Base-by-base conservation (phyloP, 2,113 vertebrate genomes). In the Microcebus lehilahytsara region DNA sequence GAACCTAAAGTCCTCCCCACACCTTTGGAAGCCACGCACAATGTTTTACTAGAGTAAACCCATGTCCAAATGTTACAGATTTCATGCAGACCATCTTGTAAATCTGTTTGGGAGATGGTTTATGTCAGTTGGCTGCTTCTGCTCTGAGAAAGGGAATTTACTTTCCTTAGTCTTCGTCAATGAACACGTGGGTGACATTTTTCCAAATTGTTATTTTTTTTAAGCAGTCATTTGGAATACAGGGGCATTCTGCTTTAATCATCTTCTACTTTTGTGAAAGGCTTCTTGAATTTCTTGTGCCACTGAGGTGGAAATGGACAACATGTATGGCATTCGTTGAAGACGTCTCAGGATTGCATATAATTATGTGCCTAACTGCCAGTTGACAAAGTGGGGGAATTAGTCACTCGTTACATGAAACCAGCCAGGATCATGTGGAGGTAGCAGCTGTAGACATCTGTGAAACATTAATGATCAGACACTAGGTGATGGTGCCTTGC, bases 351-450 rank as follows among this genome's bases (percentile, higher is more conserved):
- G 83, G 89, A 83, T 83, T 51, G 74, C 66, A 92, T 83, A 66
- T 67, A 49, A 75, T 83, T 85, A 30, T 53, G 42, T 60, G 51
- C 77, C 64, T 92, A 37, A n/a, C 56, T 85, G 58, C 87, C 90
- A 72, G 34, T 42, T 58, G 91, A 92, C 96, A 58, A 72, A 96
- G 93, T 93, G 42, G 64, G 79, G 78, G 85, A 83, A 89, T 96
- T 84, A 93, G 88, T 71, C 0, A 32, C 67, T 60, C 53, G 84
- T 88, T 78, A 72, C 23, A 3, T 64, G 96, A 96, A 84, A 93
- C 83, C 75, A 53, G 67, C 77, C 80, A 86, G 90, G 80, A 90
- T 51, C n/a, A 0, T 30, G 85, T 56, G 12, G 81, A 85, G 93
- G 53, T 40, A 34, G 93, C 40, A 72, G 95, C 89, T 37, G 20